phyloP scores from a whole-genome alignment of 1,140 invertebrate species.

The Nixonia krombeini region DNA sequence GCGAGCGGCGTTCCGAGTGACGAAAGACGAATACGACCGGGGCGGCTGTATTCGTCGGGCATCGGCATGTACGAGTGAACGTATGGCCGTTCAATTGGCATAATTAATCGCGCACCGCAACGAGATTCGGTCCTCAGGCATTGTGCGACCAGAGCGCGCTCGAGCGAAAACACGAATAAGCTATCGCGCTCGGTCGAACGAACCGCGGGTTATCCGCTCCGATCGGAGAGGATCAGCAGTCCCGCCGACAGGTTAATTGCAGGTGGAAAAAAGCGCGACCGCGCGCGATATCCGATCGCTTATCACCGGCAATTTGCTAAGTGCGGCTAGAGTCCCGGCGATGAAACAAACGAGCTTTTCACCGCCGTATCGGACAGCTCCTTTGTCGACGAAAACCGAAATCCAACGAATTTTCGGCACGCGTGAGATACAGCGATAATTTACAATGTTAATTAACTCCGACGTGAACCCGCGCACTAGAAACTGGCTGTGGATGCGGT shows the following conservation, averaged over 20 bases:
- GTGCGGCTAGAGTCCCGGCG: too few species aligned
- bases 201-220: neutral
- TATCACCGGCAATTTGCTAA: neutral
- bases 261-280: neutral
- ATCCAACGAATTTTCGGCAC: too few species aligned
- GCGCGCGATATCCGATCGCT: neutral
- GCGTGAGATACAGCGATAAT: too few species aligned
- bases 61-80: constrained; percentile 55
- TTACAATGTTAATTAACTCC: too few species aligned
- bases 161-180: constrained; percentile 32
- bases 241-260: constrained; percentile 3
- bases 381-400: too few species aligned
- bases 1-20: too few species aligned
- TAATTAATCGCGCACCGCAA: constrained; percentile 49
- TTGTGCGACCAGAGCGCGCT: constrained; percentile 32
- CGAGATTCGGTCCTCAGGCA: constrained; percentile 12
- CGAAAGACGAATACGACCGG: too few species aligned
- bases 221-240: constrained; percentile 3
- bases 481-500: too few species aligned
- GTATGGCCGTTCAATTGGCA: constrained; percentile 55
- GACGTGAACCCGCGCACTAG: too few species aligned
- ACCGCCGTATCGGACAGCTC: too few species aligned
- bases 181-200: constrained; percentile 13
- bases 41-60: constrained; percentile 48
- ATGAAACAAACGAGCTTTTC: too few species aligned